Conservation (phyloP, 2,113 vertebrate genomes). For the Tursiops truncatus region DNA sequence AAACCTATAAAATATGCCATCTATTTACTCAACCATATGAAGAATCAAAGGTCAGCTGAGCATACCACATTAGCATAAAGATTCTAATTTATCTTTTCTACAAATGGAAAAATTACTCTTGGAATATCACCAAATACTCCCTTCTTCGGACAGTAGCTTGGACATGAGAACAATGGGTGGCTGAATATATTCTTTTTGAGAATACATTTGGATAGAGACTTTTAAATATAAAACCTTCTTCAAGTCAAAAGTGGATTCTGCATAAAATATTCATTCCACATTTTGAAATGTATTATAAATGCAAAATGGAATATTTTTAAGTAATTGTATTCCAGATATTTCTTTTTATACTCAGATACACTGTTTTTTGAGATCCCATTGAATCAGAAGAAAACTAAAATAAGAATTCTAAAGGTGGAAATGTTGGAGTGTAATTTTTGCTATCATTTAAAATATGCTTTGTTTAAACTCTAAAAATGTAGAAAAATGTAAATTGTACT, state of each 20-base stretch:
- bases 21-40: not conserved
- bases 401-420: slow-evolving; percentile 31
- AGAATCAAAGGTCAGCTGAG: slow-evolving; percentile 53
- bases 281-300: slow-evolving; percentile 68
- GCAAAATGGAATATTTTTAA: slow-evolving; percentile 61
- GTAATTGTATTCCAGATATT: slow-evolving; percentile 54
- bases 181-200: slow-evolving; percentile 34
- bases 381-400: slow-evolving; percentile 48
- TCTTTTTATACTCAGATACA: slow-evolving; percentile 48
- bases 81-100: slow-evolving; percentile 38
- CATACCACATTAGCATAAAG: slow-evolving; percentile 41
- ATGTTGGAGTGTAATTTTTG: not conserved
- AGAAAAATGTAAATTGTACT: slow-evolving; percentile 17
- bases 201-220: slow-evolving; percentile 42
- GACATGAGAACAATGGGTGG: slow-evolving; percentile 52
- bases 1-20: slow-evolving; percentile 7
- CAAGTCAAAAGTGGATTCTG: slow-evolving; percentile 46
- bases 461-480: slow-evolving; percentile 13
- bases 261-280: slow-evolving; percentile 71
- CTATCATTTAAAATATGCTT: slow-evolving; percentile 26
- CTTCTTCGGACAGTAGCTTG: slow-evolving; percentile 35
- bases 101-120: slow-evolving; percentile 50
- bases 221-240: slow-evolving; percentile 66
- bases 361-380: slow-evolving; percentile 17
- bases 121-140: not conserved